Base-by-base conservation (phyloP, 2,797 vertebrate species). In the Forpus xanthops region DNA sequence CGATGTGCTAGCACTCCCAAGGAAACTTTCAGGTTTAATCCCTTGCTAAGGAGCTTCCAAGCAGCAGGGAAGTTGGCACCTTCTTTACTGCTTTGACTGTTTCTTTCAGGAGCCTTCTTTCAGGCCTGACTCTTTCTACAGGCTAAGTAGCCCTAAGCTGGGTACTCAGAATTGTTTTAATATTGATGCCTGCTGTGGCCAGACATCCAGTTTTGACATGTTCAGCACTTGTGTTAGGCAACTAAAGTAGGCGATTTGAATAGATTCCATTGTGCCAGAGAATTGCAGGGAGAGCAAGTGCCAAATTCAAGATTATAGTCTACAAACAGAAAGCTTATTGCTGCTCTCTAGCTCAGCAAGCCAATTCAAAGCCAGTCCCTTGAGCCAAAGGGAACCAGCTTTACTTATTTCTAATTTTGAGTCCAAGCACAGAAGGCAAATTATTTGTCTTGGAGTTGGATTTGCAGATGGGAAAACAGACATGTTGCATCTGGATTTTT, bases 261-360 rank as follows among this genome's bases (percentile, higher is more conserved):
- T 87, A 81, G 82, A 86, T 81, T 76, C 56, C 76, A 68, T 85
- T 90, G 79, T 96, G 87, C 82, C 76, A 91, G 76, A 91, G 79
- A 70, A 88, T 83, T 93, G 50, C 60, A 79, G 47, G 85, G 71
- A 89, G 53, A 88, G 49, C 37, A 72, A 92, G 37, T 89, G 87
- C 93, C 94, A 96, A 95, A 72, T 94, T 94, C 89, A 94, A 94
- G 87, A 93, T 96, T 94, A 88, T 94, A 86, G 80, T 94, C 85
- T 94, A 42, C 91, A 88, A 93, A 85, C 70, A 75, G 73, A 84
- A 96, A 91, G 85, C 58, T 94, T 94, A 93, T 39, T 95, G 41
- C 92, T 91, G 62, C 68, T 89, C 7, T 89, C 76, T 87, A 87
- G 50, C 79, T 83, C 76, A 86, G 79, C 66, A 84, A 91, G 66